A percentile compares a stretch with the other conserved stretches of the same genome.
These are phyloP conservation scores for Heterocephalus glaber DNA, from an alignment of 2,113 vertebrate species.

Conservation along the genomic window DNA sequence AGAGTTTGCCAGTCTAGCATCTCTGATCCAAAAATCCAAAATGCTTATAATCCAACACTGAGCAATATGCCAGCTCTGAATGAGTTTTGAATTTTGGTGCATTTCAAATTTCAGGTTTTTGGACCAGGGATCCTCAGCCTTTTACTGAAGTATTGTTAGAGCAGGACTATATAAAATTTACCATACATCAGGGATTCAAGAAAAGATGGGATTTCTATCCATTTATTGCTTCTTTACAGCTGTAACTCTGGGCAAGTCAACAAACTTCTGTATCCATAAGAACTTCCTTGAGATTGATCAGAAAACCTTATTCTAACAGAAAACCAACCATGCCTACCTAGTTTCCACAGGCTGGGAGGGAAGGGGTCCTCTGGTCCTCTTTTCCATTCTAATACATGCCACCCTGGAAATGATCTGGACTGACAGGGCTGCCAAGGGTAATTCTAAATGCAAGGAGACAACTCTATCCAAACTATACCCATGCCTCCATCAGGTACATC, in stretches of 20 bases:
- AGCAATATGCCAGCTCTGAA: not conserved
- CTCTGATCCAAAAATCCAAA: not conserved
- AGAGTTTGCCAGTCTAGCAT: not conserved
- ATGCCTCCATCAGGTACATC: not conserved
- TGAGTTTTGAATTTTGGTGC: too few relatives aligned
- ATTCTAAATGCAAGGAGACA: not conserved
- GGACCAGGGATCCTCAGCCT: not conserved
- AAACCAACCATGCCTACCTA: fast-evolving
- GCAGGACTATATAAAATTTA: not conserved
- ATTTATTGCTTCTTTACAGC: not conserved
- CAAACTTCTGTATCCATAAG: not conserved
- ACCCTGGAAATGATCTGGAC: fast-evolving
- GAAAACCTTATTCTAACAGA: not conserved
- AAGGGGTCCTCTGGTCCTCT: fast-evolving
- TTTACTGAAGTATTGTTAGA: not conserved
- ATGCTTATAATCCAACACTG: not conserved
- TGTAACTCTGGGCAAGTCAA: not conserved
- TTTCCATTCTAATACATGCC: fast-evolving
- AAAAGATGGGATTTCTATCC: not conserved
- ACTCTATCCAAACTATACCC: not conserved
- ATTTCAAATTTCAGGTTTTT: not conserved
- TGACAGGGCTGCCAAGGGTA: not conserved
- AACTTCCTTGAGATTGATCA: not conserved
- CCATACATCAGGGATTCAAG: not conserved
- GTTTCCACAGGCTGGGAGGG: not conserved